A percentile compares a stretch with the other conserved stretches of the same genome.
Conservation (phyloP, 2,888 invertebrate genomes). For the Hipparchia sbordonii region DNA sequence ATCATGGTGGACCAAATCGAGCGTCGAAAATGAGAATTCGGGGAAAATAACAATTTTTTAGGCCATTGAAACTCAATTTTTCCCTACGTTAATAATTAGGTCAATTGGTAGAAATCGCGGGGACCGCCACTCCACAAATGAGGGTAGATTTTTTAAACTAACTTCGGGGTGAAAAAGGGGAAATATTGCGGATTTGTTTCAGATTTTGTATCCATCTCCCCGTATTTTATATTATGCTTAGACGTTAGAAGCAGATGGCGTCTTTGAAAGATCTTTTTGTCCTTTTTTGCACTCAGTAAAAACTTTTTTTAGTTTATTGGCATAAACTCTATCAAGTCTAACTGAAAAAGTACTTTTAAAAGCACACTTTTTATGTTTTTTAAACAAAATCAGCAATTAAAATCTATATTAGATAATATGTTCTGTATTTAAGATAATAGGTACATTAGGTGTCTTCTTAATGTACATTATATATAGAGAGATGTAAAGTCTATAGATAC, state of each 20-base stretch:
- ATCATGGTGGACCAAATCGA: slow-evolving; percentile 12
- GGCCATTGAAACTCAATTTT: slow-evolving; percentile 35
- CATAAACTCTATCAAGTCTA: too few relatives aligned
- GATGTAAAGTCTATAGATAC: too few relatives aligned
- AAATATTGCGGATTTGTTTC: slow-evolving; percentile 22
- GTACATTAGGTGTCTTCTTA: too few relatives aligned
- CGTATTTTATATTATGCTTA: neutral
- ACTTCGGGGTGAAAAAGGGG: slow-evolving; percentile 14
- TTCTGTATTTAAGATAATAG: too few relatives aligned
- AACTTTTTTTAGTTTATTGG: too few relatives aligned
- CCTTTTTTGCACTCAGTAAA: too few relatives aligned
- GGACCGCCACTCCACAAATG: slow-evolving; percentile 39
- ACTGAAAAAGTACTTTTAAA: too few relatives aligned
- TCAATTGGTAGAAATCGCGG: slow-evolving; percentile 43
- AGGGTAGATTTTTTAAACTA: slow-evolving; percentile 35
- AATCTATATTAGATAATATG: too few relatives aligned
- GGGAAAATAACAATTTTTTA: slow-evolving; percentile 26
- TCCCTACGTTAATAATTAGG: slow-evolving; percentile 43
- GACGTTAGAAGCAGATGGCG: neutral
- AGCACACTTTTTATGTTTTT: too few relatives aligned
- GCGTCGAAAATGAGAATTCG: slow-evolving; percentile 15
- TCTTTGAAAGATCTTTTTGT: neutral
- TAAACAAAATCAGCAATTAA: too few relatives aligned
- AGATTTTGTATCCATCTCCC: neutral
- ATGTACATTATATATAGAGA: too few relatives aligned